These are phyloP conservation scores for Euborellia annulipes DNA, from an alignment of 1,140 invertebrate genomes.

Conservation along the genomic window DNA sequence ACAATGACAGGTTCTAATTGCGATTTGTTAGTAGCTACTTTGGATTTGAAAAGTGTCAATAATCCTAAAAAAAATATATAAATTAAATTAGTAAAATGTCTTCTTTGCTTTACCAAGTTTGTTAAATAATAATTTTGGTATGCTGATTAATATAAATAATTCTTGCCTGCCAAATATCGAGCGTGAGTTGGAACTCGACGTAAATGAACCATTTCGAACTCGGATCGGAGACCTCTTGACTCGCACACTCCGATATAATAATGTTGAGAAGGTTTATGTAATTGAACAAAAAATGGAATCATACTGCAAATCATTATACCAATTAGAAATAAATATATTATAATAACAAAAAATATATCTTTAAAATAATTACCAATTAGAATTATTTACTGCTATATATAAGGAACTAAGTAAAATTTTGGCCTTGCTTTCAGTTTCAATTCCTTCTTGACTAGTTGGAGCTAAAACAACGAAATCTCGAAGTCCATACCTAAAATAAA, in stretches of 20 bases:
- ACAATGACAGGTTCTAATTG: constrained; percentile 49
- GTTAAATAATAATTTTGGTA: too few relatives aligned
- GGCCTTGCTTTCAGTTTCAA: constrained; percentile 60
- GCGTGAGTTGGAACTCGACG: constrained; percentile 64
- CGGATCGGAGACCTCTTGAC: constrained; percentile 51
- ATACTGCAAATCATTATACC: constrained; percentile 34
- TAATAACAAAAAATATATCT: background rate
- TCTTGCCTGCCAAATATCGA: constrained; percentile 53
- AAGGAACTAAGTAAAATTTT: constrained; percentile 75
- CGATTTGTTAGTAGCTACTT: constrained; percentile 40
- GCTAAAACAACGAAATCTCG: constrained; percentile 67
- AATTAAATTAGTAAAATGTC: too few relatives aligned
- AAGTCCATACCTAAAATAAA: constrained; percentile 38
- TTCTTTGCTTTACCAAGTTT: too few relatives aligned
- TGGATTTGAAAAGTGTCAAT: constrained; percentile 62
- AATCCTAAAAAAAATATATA: constrained; percentile 34
- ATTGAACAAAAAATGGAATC: constrained; percentile 76
- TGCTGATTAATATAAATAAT: too few relatives aligned
- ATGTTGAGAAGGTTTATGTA: constrained; percentile 61
- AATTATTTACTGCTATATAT: constrained; percentile 68
- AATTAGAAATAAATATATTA: too few relatives aligned
- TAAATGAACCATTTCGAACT: constrained; percentile 80
- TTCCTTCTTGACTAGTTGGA: constrained; percentile 36
- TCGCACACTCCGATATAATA: constrained; percentile 67
- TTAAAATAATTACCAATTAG: constrained; percentile 38